phyloP scores from a whole-genome alignment of 2,113 vertebrate genomes.

The Pedetes capensis region DNA sequence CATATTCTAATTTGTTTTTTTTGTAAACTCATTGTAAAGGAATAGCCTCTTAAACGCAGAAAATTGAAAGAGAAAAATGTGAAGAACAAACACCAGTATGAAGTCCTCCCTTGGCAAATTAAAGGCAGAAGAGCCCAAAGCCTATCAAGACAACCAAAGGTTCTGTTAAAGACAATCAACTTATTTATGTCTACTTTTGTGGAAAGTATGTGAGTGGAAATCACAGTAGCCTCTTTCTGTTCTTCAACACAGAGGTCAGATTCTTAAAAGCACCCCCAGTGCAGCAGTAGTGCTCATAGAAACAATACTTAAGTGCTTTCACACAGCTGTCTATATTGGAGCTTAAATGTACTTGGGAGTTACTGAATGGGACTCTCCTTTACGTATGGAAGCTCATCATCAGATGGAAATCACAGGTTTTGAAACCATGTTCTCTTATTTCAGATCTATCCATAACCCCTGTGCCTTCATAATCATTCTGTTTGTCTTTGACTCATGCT shows the following conservation, averaged over 20 bases:
- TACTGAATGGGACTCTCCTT: background rate
- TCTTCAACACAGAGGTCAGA: background rate
- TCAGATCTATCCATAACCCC: background rate
- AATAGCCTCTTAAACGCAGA: background rate
- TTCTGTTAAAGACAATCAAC: background rate
- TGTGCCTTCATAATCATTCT: background rate
- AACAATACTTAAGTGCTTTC: background rate
- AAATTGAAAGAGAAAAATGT: background rate
- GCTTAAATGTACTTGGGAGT: background rate
- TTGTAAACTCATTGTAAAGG: background rate
- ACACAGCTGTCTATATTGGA: background rate
- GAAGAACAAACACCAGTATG: background rate
- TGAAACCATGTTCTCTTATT: background rate
- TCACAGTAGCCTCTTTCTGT: background rate
- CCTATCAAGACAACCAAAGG: background rate
- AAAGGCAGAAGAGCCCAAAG: background rate
- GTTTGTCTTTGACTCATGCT: background rate
- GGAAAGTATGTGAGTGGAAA: background rate
- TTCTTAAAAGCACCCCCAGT: background rate
- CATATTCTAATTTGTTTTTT: background rate
- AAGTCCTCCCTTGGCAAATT: background rate
- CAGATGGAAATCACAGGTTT: background rate
- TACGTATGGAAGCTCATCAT: background rate
- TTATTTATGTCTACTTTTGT: background rate
- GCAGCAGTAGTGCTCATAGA: fast-evolving